A percentile compares a stretch with the other conserved stretches of the same genome.
phyloP scores from a whole-genome alignment of 2,797 vertebrate species.

The Peromyscus aztecus region DNA sequence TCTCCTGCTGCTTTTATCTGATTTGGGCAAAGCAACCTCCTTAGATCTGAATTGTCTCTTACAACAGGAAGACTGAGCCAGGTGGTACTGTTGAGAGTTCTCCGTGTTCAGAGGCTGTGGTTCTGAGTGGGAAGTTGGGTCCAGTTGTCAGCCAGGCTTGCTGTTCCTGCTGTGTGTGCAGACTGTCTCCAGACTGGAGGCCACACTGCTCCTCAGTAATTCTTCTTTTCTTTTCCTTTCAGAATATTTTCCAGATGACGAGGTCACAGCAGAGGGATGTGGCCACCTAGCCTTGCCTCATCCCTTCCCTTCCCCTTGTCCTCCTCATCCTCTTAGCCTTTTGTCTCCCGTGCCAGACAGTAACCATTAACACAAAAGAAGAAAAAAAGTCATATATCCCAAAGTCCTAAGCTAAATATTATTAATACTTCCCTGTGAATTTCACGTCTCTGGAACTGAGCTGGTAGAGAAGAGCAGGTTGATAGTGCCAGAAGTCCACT shows the following conservation, averaged over 20 bases:
- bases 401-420: conserved; percentile 86
- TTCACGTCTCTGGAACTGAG: conserved; percentile 75
- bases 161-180: not conserved
- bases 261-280: conserved; percentile 95
- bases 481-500: conserved; percentile 63
- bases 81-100: not conserved
- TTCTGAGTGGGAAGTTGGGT: not conserved
- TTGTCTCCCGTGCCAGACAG: conserved; percentile 77
- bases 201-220: conserved; percentile 53
- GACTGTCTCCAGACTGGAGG: conserved; percentile 5
- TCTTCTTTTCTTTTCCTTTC: conserved; percentile 85
- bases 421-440: conserved; percentile 80
- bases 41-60: not conserved
- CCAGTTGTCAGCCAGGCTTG: not conserved
- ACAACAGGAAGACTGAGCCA: conserved; percentile 34
- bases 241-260: conserved; percentile 98
- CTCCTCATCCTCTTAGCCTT: conserved; percentile 51
- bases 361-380: conserved; percentile 86
- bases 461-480: conserved; percentile 54
- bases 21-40: conserved; percentile 3
- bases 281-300: conserved; percentile 91
- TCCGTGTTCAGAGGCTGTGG: not conserved
- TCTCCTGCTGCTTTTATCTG: not conserved
- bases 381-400: conserved; percentile 83
- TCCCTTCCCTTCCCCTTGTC: conserved; percentile 32